Evolutionary conservation across 2,113 vertebrate species (phyloP).

Genomic region (Malurus melanocephalus): DNA sequence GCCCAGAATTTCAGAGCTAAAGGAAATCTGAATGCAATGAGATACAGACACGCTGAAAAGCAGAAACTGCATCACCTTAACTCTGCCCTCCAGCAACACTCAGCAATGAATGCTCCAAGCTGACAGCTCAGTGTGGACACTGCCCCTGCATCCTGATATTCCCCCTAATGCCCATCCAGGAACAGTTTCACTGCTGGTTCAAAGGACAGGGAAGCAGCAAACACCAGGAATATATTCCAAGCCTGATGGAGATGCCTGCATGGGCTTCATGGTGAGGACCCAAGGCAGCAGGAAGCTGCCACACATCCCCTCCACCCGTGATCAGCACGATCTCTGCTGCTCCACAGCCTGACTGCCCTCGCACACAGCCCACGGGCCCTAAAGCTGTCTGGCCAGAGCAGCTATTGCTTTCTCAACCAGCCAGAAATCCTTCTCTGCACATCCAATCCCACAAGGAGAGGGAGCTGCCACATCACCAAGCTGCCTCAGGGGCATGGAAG

Average conservation of each 20-base stretch:
- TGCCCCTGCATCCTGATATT: background rate
- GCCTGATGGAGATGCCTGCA: background rate
- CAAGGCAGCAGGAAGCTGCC: background rate
- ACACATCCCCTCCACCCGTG: rapidly evolving
- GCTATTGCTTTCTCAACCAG: background rate
- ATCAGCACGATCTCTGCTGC: background rate
- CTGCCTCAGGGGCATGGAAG: background rate
- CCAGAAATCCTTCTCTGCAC: background rate
- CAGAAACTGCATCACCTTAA: background rate
- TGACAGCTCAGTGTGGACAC: background rate
- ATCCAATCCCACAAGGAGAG: background rate
- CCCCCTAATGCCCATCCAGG: background rate
- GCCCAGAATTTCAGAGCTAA: background rate
- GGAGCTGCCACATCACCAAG: background rate
- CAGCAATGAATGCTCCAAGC: background rate
- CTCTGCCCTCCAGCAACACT: background rate
- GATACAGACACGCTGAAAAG: background rate
- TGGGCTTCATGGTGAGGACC: background rate
- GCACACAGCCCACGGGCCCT: background rate
- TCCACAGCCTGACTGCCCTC: background rate
- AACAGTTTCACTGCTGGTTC: background rate
- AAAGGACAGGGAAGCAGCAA: background rate
- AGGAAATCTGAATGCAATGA: background rate
- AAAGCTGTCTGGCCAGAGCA: background rate
- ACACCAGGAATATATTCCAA: rapidly evolving